phyloP scores from a whole-genome alignment of 2,888 invertebrate genomes.

The Meghimatium bilineatum region DNA sequence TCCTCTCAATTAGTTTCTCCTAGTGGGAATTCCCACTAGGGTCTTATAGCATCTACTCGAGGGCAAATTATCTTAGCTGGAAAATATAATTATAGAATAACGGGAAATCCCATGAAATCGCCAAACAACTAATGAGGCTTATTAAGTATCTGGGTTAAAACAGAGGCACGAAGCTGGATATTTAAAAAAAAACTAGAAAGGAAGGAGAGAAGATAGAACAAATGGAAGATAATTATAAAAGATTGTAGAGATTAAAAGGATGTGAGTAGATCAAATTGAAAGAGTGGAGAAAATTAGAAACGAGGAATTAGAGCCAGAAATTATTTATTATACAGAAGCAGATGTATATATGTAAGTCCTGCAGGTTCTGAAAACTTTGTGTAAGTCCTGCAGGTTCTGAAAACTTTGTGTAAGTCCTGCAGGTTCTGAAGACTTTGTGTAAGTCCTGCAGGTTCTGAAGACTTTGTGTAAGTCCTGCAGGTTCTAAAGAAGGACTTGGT shows the following conservation, averaged over 20 bases:
- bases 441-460: no score
- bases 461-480: no score
- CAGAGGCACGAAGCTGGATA: no score
- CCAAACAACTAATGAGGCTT: constrained; percentile 1
- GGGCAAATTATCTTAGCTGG: neutral
- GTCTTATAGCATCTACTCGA: neutral
- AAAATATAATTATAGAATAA: neutral
- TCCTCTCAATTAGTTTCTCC: neutral
- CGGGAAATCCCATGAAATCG: neutral
- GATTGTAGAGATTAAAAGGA: neutral
- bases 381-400: no score
- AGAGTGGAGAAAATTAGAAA: neutral
- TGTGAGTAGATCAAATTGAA: neutral
- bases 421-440: no score
- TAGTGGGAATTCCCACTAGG: neutral
- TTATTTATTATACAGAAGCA: no score
- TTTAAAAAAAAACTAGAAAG: no score
- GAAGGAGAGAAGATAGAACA: neutral
- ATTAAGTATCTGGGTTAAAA: neutral
- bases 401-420: no score
- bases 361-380: no score
- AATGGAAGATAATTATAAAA: neutral
- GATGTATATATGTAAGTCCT: no score
- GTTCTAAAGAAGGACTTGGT: no score
- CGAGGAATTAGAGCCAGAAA: neutral